Conservation (phyloP, 2,888 invertebrate species). For the Tipula lateralis region DNA sequence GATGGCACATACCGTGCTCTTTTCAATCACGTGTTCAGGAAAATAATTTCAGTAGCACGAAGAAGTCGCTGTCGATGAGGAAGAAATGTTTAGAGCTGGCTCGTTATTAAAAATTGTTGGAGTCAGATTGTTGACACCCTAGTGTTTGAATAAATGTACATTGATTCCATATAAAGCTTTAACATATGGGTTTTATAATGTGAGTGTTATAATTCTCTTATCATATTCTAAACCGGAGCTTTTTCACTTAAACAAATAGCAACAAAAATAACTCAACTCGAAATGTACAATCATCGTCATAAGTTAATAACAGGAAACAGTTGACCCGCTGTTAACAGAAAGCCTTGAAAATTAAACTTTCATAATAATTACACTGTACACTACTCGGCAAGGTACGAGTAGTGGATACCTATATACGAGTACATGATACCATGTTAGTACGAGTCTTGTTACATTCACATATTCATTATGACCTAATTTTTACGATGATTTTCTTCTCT, state of each 20-base stretch:
- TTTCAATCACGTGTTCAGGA: no score
- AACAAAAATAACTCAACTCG: not conserved
- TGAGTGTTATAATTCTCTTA: no score
- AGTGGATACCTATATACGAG: not conserved
- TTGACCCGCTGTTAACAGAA: not conserved
- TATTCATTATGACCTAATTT: slow-evolving; percentile 11
- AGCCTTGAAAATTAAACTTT: not conserved
- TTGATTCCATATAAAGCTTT: no score
- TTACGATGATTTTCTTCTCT: slow-evolving; percentile 1
- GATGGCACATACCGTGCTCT: no score
- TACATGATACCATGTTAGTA: not conserved
- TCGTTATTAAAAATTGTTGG: no score
- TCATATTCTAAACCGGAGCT: no score
- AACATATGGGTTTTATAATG: no score
- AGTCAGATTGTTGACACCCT: no score
- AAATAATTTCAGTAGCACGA: no score
- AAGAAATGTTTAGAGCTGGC: no score
- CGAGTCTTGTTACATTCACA: not conserved
- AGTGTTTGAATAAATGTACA: no score
- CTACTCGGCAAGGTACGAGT: not conserved
- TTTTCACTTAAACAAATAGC: not conserved
- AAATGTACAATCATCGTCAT: not conserved
- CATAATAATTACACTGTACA: not conserved
- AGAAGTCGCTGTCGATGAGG: no score
- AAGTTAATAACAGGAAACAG: not conserved